A percentile compares a stretch with the other conserved stretches of the same genome.
These are phyloP conservation scores for Champsocephalus esox DNA, from an alignment of 2,797 vertebrate species.

Conservation along the genomic window DNA sequence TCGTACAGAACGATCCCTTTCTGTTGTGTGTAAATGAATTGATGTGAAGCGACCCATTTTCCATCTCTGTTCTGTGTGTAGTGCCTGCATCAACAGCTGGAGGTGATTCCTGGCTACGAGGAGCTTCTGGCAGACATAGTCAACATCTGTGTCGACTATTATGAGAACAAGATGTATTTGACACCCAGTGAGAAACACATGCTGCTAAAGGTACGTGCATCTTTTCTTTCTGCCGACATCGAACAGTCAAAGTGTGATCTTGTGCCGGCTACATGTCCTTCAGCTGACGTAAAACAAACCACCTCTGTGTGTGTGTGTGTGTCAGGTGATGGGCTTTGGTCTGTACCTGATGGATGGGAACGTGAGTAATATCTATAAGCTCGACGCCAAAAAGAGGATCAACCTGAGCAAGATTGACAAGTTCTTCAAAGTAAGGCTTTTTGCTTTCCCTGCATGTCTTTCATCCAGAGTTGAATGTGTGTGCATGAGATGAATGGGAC, in stretches of 20 bases:
- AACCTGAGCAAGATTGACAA: slow-evolving; percentile 98
- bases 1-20: background rate
- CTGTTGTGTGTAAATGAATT: background rate
- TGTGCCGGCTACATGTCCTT: background rate
- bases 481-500: slow-evolving; percentile 1
- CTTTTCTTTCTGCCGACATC: background rate
- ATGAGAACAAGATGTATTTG: slow-evolving; percentile 99
- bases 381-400: slow-evolving; percentile 98
- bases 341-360: slow-evolving; percentile 97
- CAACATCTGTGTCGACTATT: slow-evolving; percentile 98
- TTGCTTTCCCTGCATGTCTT: slow-evolving; percentile 5
- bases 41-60: slow-evolving; percentile 34
- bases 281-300: slow-evolving; percentile 23
- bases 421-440: slow-evolving; percentile 90
- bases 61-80: slow-evolving; percentile 58
- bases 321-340: slow-evolving; percentile 98
- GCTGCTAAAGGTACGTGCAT: slow-evolving; percentile 92
- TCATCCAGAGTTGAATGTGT: slow-evolving; percentile 30
- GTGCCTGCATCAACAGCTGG: slow-evolving; percentile 98
- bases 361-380: slow-evolving; percentile 97
- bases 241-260: background rate
- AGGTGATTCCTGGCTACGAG: slow-evolving; percentile 96
- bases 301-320: slow-evolving; percentile 41
- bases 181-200: slow-evolving; percentile 99
- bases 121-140: slow-evolving; percentile 98